Percentiles rank a stretch among this genome's conserved stretches.
Evolutionary conservation across 2,888 invertebrate species (phyloP).

Genomic region (Parelbella ahira): DNA sequence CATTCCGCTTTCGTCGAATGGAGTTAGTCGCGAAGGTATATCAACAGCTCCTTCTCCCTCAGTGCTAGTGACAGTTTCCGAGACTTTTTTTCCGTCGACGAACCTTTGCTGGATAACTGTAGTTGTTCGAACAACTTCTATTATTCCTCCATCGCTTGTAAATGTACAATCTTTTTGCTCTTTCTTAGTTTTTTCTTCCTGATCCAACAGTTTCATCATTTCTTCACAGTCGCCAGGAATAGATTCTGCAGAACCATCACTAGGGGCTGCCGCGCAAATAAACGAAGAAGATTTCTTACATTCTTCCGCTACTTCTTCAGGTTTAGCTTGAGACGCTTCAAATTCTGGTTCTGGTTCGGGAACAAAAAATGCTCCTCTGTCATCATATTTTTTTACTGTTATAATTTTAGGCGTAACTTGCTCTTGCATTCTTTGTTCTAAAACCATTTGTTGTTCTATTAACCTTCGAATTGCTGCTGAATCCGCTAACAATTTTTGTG

Average conservation of each 20-base stretch:
- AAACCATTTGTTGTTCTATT: constrained; percentile 72
- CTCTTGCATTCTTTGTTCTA: constrained; percentile 64
- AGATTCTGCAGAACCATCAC: constrained; percentile 73
- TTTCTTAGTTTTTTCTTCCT: constrained; percentile 67
- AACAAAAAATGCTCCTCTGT: constrained; percentile 72
- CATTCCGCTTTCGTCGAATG: constrained; percentile 60
- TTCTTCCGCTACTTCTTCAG: constrained; percentile 57
- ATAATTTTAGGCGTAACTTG: constrained; percentile 64
- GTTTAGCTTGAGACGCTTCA: constrained; percentile 39
- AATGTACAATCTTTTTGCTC: constrained; percentile 45
- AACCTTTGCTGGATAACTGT: constrained; percentile 71
- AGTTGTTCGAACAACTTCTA: constrained; percentile 68
- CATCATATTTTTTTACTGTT: constrained; percentile 71
- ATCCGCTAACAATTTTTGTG: constrained; percentile 69
- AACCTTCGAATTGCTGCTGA: constrained; percentile 71
- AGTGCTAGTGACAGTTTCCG: constrained; percentile 63
- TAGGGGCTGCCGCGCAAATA: constrained; percentile 69
- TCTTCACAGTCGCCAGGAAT: constrained; percentile 82
- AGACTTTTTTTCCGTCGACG: constrained; percentile 73
- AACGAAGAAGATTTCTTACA: constrained; percentile 66
- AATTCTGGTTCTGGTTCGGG: constrained; percentile 57
- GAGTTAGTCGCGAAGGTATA: constrained; percentile 59
- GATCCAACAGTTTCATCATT: constrained; percentile 80
- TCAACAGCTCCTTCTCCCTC: constrained; percentile 70
- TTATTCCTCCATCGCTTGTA: constrained; percentile 56